These are phyloP conservation scores for Denticeps clupeoides DNA, from an alignment of 2,797 vertebrate species.

Conservation along the genomic window DNA sequence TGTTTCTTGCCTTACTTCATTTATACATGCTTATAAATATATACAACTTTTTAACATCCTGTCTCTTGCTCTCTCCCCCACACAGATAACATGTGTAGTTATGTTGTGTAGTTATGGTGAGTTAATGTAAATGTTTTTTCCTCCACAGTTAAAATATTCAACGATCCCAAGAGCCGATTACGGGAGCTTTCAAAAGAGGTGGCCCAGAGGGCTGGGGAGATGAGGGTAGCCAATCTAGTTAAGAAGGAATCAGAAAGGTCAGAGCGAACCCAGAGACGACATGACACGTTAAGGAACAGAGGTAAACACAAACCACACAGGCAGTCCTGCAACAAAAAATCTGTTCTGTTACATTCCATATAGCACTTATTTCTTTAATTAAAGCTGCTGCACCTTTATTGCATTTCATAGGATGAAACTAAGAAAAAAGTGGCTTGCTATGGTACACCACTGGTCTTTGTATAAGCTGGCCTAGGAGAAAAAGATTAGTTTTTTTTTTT, in stretches of 20 bases:
- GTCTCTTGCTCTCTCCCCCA: too few species aligned
- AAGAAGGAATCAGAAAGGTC: conserved; percentile 62
- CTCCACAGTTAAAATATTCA: conserved; percentile 61
- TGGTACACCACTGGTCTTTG: conserved; percentile 34
- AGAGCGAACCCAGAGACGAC: background rate
- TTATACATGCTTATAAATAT: too few species aligned
- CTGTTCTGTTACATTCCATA: too few species aligned
- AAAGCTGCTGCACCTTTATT: too few species aligned
- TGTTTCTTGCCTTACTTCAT: too few species aligned
- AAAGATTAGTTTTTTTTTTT: too few species aligned
- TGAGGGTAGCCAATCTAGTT: conserved; percentile 54
- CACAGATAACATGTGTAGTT: conserved; percentile 1
- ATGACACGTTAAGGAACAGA: conserved; percentile 35
- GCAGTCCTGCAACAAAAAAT: too few species aligned
- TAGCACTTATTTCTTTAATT: too few species aligned
- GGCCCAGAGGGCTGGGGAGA: conserved; percentile 67
- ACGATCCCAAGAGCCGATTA: conserved; percentile 64
- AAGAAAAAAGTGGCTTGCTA: conserved; percentile 28
- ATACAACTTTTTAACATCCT: too few species aligned
- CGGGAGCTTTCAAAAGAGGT: conserved; percentile 78
- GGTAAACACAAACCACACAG: conserved; percentile 30
- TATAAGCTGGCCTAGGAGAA: conserved; percentile 43
- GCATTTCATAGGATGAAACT: too few species aligned
- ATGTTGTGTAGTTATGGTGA: too few species aligned
- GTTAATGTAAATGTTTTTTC: too few species aligned